These are phyloP conservation scores for Coelopa frigida DNA, from an alignment of 1,140 invertebrate genomes.

Conservation along the genomic window DNA sequence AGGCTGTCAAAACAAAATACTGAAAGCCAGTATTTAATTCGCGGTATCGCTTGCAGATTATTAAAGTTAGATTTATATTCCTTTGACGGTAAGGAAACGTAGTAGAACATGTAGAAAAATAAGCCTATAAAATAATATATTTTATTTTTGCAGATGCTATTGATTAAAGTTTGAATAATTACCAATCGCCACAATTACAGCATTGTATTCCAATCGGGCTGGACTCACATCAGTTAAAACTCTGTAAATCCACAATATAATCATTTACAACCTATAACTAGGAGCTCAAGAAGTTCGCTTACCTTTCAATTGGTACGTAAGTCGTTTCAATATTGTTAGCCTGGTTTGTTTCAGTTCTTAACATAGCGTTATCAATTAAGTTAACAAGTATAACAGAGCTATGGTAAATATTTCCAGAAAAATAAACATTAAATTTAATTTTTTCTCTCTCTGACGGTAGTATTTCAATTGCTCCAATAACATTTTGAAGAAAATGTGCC, in stretches of 20 bases:
- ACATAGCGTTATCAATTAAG: constrained; percentile 28
- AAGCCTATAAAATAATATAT: constrained; percentile 14
- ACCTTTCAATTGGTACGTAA: constrained; percentile 27
- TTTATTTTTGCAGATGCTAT: background rate
- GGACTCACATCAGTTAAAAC: constrained; percentile 32
- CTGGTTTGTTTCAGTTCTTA: constrained; percentile 12
- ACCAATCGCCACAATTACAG: constrained; percentile 28
- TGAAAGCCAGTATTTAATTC: constrained; percentile 28
- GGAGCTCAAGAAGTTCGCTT: background rate
- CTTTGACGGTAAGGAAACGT: constrained; percentile 31
- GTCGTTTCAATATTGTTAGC: constrained; percentile 20
- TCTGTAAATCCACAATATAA: constrained; percentile 3
- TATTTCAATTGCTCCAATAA: constrained; percentile 29
- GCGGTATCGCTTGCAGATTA: constrained; percentile 33
- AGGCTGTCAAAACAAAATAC: constrained; percentile 28
- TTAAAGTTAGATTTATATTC: constrained; percentile 37
- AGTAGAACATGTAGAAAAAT: constrained; percentile 40
- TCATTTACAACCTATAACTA: constrained; percentile 1
- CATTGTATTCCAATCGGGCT: constrained; percentile 31
- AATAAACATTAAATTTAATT: constrained; percentile 19
- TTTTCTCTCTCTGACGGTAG: constrained; percentile 1
- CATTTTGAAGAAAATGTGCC: constrained; percentile 28
- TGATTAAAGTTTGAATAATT: constrained; percentile 5
- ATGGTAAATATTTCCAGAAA: constrained; percentile 36
- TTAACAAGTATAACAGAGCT: constrained; percentile 37